These are phyloP conservation scores for Urocyon cinereoargenteus DNA, from an alignment of 2,797 vertebrate species.

Conservation along the genomic window DNA sequence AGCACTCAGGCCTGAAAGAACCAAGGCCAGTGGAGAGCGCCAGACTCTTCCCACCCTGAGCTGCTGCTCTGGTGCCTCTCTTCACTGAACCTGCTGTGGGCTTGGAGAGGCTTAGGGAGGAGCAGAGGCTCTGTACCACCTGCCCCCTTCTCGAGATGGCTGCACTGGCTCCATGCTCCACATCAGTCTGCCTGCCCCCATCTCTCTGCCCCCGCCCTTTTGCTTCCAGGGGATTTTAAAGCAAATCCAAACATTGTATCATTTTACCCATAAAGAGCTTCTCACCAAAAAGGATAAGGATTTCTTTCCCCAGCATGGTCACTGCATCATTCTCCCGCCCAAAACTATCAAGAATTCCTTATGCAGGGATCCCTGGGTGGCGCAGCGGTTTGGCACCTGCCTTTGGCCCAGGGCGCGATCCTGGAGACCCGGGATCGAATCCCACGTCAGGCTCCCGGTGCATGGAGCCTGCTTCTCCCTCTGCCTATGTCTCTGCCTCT, in stretches of 20 bases:
- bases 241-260: neutral
- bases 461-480: no score
- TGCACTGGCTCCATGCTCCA: neutral
- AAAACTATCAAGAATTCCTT: neutral
- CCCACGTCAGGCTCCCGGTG: no score
- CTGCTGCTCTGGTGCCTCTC: neutral
- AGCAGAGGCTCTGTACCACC: neutral
- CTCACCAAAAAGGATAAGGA: neutral
- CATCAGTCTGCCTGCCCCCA: neutral
- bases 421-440: no score
- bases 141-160: neutral
- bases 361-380: no score
- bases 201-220: neutral
- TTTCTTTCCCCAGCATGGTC: neutral
- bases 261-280: neutral
- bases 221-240: constrained; percentile 1
- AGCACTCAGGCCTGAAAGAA: neutral
- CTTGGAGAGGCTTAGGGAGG: neutral
- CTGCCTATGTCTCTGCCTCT: no score
- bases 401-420: no score
- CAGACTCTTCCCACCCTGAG: neutral
- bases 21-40: neutral
- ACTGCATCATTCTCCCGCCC: neutral
- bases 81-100: neutral
- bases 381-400: no score